phyloP scores from a whole-genome alignment of 2,113 vertebrate species.

The Indicator maculatus region DNA sequence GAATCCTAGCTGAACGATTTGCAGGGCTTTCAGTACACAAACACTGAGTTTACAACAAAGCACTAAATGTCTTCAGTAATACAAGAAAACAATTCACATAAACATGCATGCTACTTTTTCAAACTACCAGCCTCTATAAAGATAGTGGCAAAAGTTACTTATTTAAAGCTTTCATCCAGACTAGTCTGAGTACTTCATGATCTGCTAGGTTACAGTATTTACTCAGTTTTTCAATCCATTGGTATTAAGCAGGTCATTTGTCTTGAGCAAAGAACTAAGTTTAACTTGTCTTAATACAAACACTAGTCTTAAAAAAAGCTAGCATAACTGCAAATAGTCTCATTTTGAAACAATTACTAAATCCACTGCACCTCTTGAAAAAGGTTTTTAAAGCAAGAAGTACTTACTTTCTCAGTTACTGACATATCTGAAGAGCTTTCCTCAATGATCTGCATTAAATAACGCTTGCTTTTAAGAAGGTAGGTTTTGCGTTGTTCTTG shows the following conservation, averaged over 20 bases:
- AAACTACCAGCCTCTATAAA: not conserved
- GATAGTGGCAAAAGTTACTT: not conserved
- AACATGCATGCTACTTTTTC: not conserved
- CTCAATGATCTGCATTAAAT: constrained; percentile 85
- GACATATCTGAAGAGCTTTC: constrained; percentile 79
- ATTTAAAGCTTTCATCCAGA: not conserved
- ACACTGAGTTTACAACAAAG: not conserved
- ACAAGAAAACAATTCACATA: not conserved
- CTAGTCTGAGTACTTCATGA: not conserved
- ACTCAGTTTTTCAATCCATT: not conserved
- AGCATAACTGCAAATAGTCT: not conserved
- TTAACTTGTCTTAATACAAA: not conserved
- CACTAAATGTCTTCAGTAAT: not conserved
- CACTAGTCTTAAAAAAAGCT: not conserved
- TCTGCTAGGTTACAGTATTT: not conserved
- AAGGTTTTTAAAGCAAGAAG: not conserved
- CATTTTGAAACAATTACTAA: not conserved
- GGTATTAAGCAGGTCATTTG: not conserved
- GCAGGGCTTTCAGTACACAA: not conserved
- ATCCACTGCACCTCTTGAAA: not conserved
- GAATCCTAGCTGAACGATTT: not conserved
- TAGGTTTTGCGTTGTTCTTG: constrained; percentile 87
- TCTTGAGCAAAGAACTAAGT: not conserved
- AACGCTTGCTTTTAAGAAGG: constrained; percentile 84
- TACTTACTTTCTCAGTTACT: constrained; percentile 83